A percentile compares a stretch with the other conserved stretches of the same genome.
Conservation (phyloP, 2,113 vertebrate genomes). For the Pelodiscus sinensis region DNA sequence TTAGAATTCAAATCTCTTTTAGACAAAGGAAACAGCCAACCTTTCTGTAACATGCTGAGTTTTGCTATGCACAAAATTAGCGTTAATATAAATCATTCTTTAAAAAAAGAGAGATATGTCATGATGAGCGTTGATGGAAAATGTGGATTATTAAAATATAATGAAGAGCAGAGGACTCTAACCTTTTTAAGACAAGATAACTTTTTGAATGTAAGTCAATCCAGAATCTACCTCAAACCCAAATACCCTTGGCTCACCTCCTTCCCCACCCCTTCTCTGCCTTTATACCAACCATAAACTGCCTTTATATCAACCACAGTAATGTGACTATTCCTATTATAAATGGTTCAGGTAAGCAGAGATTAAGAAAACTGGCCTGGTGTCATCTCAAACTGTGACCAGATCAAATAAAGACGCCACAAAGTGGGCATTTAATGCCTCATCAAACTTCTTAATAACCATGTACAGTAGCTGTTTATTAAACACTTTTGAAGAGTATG, state of each 20-base stretch:
- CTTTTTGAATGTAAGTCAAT: too few species aligned
- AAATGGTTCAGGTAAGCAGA: not conserved
- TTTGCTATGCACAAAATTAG: not conserved
- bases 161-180: not conserved
- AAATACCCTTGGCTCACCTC: too few species aligned
- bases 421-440: fast-evolving
- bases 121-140: not conserved
- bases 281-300: too few species aligned
- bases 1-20: not conserved
- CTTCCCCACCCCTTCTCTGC: too few species aligned
- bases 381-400: not conserved
- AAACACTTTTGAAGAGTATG: not conserved
- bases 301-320: fast-evolving
- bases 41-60: not conserved
- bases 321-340: fast-evolving
- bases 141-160: not conserved
- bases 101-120: not conserved
- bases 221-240: too few species aligned
- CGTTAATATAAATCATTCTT: not conserved
- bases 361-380: not conserved
- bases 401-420: not conserved
- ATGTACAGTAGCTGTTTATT: not conserved
- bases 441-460: fast-evolving
- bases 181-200: too few species aligned
- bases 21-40: not conserved